These are phyloP conservation scores for Agrotis puta DNA, from an alignment of 2,888 invertebrate genomes.

Conservation along the genomic window DNA sequence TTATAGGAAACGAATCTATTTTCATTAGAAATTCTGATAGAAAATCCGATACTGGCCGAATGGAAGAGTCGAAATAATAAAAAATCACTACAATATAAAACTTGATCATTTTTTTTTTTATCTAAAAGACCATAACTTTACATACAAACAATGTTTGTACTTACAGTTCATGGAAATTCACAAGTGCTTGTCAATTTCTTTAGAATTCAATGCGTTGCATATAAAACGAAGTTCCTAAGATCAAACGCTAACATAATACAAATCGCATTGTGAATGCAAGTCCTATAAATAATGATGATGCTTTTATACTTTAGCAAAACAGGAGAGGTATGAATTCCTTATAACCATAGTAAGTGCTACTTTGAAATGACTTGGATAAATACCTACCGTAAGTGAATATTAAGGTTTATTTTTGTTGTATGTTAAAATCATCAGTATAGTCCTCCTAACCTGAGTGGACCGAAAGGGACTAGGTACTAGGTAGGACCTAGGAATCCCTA, in stretches of 20 bases:
- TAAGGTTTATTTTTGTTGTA: no score
- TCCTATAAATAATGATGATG: conserved; percentile 19
- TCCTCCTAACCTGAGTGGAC: no score
- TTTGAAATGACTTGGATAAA: no score
- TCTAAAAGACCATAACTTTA: background rate
- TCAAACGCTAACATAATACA: conserved; percentile 40
- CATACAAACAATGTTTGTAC: background rate
- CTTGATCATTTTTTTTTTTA: background rate
- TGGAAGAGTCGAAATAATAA: no score
- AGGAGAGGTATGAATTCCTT: background rate
- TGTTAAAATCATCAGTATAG: no score
- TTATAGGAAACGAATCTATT: no score
- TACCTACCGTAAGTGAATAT: no score
- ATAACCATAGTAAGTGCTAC: background rate
- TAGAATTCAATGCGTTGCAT: conserved; percentile 21
- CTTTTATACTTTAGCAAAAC: conserved; percentile 1
- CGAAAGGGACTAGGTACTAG: no score
- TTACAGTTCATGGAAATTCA: background rate
- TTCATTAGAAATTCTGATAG: no score
- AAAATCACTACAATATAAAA: no score
- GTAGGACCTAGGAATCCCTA: no score
- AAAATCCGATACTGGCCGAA: no score
- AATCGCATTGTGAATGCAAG: conserved; percentile 28
- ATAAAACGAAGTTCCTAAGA: conserved; percentile 29
- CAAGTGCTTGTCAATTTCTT: conserved; percentile 40